Base-by-base conservation (phyloP, 2,797 vertebrate genomes). In the Benthosema pterotum region DNA sequence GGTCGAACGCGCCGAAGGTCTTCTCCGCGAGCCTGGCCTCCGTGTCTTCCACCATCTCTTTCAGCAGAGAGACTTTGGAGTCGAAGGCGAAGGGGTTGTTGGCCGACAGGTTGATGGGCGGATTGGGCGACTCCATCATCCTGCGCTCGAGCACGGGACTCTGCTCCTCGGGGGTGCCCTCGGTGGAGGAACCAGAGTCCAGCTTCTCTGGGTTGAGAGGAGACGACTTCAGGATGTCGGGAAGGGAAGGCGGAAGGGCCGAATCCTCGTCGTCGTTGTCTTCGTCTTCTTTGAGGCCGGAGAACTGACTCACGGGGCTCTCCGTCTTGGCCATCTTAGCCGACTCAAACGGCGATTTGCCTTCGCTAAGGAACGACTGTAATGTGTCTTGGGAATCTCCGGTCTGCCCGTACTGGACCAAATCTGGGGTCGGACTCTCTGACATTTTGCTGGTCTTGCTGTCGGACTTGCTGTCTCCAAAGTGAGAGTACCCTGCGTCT, bases 391-490 rank as follows among this genome's bases (percentile, higher is more conserved):
- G 93, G 71, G 92, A 76, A 25, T 96, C 94, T 72, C 91, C 96
- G 58, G 92, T 92, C 46, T 94, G 94, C 0, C 95, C 94, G 68
- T 96, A 96, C 82, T 97, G 97, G 42, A 98, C 96, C 80, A 99
- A 89, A 83, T 99, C 97, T 11, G 97, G 97, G 59, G 96, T 97
- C 1, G 96, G 96, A 71, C 95, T 95, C 86, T 97, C 96, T 0
- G 94, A 93, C 86, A 95, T 89, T 77, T 80, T 93, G 2, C 91
- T 64, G 6, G 80, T 56, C 14, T 64, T 78, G 58, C 76, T 77
- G 52, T 91, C 86, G 0, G 83, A 80, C 28, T 82, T 84, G 0
- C 74, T 48, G 13, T 92, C 91, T 38, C 79, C 89, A 69, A 91
- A 92, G 58, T 88, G 81, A 9, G 90, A 87, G 66, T 89, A 89